These are phyloP conservation scores for Centropus bengalensis DNA, from an alignment of 2,113 vertebrate species.

Conservation along the genomic window DNA sequence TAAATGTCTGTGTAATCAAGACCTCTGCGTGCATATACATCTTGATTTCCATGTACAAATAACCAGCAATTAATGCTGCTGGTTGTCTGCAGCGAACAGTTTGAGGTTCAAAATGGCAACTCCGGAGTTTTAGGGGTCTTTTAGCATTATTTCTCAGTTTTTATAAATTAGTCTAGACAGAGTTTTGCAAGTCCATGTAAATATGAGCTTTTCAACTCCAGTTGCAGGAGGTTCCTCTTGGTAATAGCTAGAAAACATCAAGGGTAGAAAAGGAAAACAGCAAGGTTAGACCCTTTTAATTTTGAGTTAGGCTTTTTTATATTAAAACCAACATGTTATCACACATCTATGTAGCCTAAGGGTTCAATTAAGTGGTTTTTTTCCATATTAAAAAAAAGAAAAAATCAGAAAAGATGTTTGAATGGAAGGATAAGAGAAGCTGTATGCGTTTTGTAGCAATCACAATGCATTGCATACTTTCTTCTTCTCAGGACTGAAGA, in stretches of 20 bases:
- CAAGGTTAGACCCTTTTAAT: not conserved
- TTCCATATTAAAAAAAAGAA: not conserved
- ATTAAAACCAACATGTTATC: not conserved
- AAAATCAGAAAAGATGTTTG: not conserved
- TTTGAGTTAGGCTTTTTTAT: not conserved
- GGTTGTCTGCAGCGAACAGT: not conserved
- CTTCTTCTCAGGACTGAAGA: not conserved
- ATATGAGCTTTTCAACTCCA: not conserved
- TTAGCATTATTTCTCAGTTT: not conserved
- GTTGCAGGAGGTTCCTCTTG: not conserved
- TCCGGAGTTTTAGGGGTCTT: not conserved
- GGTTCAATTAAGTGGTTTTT: not conserved
- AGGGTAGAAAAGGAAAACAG: not conserved
- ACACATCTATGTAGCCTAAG: not conserved
- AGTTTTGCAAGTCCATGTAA: not conserved
- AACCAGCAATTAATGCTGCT: not conserved
- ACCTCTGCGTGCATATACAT: not conserved
- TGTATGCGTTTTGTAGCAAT: not conserved
- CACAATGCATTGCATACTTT: not conserved
- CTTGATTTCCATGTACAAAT: conserved; percentile 17
- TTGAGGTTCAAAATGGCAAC: not conserved
- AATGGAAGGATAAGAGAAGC: not conserved
- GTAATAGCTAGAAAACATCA: not conserved
- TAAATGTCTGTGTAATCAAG: not conserved
- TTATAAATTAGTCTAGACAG: not conserved